These are phyloP conservation scores for Heliconius aoede DNA, from an alignment of 2,888 invertebrate genomes.

Conservation along the genomic window DNA sequence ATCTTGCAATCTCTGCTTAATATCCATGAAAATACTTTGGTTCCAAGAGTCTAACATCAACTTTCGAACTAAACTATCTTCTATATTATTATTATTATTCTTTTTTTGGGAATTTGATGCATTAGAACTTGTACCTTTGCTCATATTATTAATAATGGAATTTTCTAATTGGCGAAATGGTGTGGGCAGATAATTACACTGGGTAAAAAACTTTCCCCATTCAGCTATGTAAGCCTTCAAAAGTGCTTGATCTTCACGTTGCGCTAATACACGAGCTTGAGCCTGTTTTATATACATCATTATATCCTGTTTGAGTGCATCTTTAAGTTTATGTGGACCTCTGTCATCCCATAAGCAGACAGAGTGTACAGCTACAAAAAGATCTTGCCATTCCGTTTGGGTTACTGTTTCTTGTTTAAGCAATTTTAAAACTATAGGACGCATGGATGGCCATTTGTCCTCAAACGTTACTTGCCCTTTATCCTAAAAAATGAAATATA, in stretches of 20 bases:
- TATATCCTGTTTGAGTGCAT: conserved; percentile 95
- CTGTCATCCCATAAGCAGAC: conserved; percentile 99
- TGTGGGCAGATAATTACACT: conserved; percentile 97
- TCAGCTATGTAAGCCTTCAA: conserved; percentile 98
- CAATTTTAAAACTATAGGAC: conserved; percentile 96
- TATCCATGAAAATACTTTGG: conserved; percentile 97
- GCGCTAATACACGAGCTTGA: conserved; percentile 93
- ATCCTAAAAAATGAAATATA: conserved; percentile 80
- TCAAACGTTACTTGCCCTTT: conserved; percentile 94
- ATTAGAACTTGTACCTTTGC: conserved; percentile 72
- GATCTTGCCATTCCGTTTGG: conserved; percentile 98
- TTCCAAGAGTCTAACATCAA: conserved; percentile 99
- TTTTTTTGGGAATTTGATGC: conserved; percentile 76
- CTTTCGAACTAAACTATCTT: conserved; percentile 96
- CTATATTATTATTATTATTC: conserved; percentile 85
- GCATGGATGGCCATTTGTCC: conserved; percentile 98
- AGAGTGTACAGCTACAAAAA: conserved; percentile 97
- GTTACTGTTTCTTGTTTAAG: conserved; percentile 97
- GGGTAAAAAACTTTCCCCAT: conserved; percentile 99
- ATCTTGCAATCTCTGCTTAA: conserved; percentile 95
- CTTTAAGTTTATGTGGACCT: conserved; percentile 93
- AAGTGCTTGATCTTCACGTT: conserved; percentile 97
- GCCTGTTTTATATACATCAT: conserved; percentile 97
- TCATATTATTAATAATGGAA: conserved; percentile 87
- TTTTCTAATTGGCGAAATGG: conserved; percentile 97